Base-by-base conservation (phyloP, 1,140 invertebrate species). In the Nixonia krombeini region DNA sequence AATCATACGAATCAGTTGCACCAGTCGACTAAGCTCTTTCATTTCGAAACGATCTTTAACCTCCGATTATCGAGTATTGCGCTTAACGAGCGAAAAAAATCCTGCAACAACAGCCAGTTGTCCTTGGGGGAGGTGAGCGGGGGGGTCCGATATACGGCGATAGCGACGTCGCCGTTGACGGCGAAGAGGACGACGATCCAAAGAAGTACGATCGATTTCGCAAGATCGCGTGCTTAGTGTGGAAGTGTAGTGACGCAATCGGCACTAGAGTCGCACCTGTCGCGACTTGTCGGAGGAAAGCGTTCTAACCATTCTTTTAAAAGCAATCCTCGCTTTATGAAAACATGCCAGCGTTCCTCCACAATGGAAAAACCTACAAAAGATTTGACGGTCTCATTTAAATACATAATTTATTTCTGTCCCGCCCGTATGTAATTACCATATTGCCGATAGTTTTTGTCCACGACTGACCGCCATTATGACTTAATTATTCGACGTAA, bases 181-280 rank as follows among this genome's bases (percentile, higher is more conserved):
- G n/a, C n/a, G n/a, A n/a, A n/a, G n/a, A n/a, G n/a, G 46, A 47
- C 52, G 65, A 49, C 52, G 59, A 64, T 59, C 67, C 67, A 56
- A 64, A 70, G 52, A 53, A 40, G 59, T 61, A 56, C 49, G 46
- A 59, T 70, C 56, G 55, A 52, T 70, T 64, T 70, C 51, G 67
- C 31, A 70, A 70, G 41, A 63, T 26, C 35, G 25, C 59, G 44
- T 52, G 56, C 56, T 51, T 70, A 58, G 53, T 63, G 49, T 63
- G 49, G 53, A 58, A 55, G 49, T 59, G 31, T 10, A 18, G 13
- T 69, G 53, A 51, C 29, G 66, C 59, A 70, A 70, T 12, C 17
- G 15, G 38, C n/a, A 50, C 31, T 26, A 21, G 16, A 35, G 7
- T 49, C 17, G 23, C 46, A 38, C 46, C 15, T 28, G 35, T 17